Conservation (phyloP, 2,888 invertebrate genomes). For the Pseudoips prasinana region DNA sequence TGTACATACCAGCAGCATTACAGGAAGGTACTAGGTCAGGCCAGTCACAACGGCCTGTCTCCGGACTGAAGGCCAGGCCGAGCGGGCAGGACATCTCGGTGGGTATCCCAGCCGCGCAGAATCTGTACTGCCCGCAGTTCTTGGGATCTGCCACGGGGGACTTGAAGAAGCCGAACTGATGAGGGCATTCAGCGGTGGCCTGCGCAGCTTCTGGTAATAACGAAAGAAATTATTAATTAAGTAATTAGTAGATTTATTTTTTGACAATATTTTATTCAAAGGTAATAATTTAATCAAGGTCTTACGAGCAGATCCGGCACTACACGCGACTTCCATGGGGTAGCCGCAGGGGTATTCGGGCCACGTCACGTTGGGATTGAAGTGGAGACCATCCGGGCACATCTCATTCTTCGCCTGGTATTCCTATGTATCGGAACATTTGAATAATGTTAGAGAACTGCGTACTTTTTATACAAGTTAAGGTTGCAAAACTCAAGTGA, state of each 20-base stretch:
- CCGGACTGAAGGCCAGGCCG: slow-evolving; percentile 88
- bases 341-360: slow-evolving; percentile 90
- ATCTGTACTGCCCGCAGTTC: slow-evolving; percentile 89
- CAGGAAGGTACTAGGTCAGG: slow-evolving; percentile 89
- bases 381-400: slow-evolving; percentile 91
- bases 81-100: slow-evolving; percentile 86
- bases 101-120: slow-evolving; percentile 86
- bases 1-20: slow-evolving; percentile 72
- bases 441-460: no score
- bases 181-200: slow-evolving; percentile 87
- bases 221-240: no score
- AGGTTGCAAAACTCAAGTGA: no score
- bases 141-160: slow-evolving; percentile 34
- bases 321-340: slow-evolving; percentile 89
- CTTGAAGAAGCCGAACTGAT: slow-evolving; percentile 89
- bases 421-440: slow-evolving; percentile 51
- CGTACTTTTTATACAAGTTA: no score
- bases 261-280: no score
- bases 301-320: slow-evolving; percentile 83
- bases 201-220: slow-evolving; percentile 85
- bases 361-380: slow-evolving; percentile 84
- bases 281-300: no score
- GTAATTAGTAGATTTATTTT: no score
- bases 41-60: slow-evolving; percentile 89
- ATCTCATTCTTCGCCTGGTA: slow-evolving; percentile 84